Conservation (phyloP, 1,140 invertebrate genomes). For the Drosophila erecta region DNA sequence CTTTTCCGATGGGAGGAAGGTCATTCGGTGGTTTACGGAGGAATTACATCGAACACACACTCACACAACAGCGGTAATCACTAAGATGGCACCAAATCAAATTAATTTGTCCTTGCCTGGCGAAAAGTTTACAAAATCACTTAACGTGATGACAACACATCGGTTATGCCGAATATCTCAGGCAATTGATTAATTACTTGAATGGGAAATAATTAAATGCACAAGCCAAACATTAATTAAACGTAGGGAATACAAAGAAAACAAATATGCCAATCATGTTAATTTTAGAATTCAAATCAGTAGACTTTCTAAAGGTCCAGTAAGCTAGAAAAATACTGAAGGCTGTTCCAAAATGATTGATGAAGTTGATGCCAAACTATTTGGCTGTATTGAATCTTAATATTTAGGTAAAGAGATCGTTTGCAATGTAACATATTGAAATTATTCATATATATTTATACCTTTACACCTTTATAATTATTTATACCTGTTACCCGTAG, state of each 20-base stretch:
- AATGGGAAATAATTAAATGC: background rate
- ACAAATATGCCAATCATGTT: background rate
- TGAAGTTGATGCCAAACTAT: too few relatives aligned
- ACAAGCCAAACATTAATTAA: background rate
- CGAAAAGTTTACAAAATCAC: slow-evolving; percentile 10
- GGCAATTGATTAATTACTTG: slow-evolving; percentile 10
- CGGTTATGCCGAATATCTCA: slow-evolving; percentile 1
- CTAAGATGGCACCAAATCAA: slow-evolving; percentile 15
- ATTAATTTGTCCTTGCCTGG: slow-evolving; percentile 7
- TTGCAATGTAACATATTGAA: too few relatives aligned
- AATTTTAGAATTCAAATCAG: background rate
- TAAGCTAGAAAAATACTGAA: too few relatives aligned
- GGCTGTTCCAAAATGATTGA: too few relatives aligned
- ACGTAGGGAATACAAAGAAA: background rate
- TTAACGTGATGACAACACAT: slow-evolving; percentile 12
- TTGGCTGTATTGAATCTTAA: too few relatives aligned
- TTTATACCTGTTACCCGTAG: too few relatives aligned
- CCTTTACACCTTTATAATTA: too few relatives aligned
- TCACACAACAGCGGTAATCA: background rate
- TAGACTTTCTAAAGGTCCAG: too few relatives aligned
- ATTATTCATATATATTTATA: too few relatives aligned
- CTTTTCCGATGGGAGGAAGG: background rate
- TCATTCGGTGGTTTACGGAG: background rate
- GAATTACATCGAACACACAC: slow-evolving; percentile 6
- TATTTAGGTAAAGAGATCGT: too few relatives aligned